Conservation (phyloP, 2,113 vertebrate species). For the Lates calcarifer region DNA sequence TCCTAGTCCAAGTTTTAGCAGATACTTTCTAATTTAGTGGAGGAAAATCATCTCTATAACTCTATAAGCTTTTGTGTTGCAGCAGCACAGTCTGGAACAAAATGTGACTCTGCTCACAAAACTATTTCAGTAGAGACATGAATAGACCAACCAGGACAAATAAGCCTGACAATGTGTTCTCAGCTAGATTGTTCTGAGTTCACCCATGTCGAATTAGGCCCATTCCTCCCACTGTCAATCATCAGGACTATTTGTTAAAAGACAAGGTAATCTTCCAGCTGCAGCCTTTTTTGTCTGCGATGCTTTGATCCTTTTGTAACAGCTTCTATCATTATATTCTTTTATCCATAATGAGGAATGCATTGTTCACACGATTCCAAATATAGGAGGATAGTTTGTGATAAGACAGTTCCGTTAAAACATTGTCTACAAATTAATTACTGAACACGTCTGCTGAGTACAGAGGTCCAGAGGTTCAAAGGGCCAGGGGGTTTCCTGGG, state of each 20-base stretch:
- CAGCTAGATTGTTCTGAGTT: conserved; percentile 23
- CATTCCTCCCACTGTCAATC: conserved; percentile 22
- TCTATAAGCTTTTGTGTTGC: not conserved
- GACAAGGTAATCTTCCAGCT: conserved; percentile 21
- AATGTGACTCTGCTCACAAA: not conserved
- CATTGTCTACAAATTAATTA: not conserved
- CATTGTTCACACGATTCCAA: conserved; percentile 24
- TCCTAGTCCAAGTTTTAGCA: not conserved
- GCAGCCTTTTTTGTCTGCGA: conserved; percentile 4
- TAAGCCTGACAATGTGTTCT: not conserved
- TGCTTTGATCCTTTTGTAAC: conserved; percentile 17
- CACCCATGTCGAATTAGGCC: conserved; percentile 29
- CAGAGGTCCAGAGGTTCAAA: not conserved
- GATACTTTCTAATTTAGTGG: not conserved
- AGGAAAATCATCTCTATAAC: no score
- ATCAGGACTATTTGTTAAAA: conserved; percentile 1
- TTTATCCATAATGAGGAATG: conserved; percentile 6
- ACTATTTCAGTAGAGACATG: not conserved
- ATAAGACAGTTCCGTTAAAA: not conserved
- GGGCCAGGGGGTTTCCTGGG: no score
- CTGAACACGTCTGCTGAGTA: not conserved
- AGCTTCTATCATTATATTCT: conserved; percentile 3
- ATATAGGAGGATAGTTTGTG: not conserved
- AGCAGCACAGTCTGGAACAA: not conserved
- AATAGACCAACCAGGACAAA: not conserved